Evolutionary conservation across 2,113 vertebrate genomes (phyloP), one percentile per base, ranked within the genome.

Genomic region (Tragelaphus buxtoni): DNA sequence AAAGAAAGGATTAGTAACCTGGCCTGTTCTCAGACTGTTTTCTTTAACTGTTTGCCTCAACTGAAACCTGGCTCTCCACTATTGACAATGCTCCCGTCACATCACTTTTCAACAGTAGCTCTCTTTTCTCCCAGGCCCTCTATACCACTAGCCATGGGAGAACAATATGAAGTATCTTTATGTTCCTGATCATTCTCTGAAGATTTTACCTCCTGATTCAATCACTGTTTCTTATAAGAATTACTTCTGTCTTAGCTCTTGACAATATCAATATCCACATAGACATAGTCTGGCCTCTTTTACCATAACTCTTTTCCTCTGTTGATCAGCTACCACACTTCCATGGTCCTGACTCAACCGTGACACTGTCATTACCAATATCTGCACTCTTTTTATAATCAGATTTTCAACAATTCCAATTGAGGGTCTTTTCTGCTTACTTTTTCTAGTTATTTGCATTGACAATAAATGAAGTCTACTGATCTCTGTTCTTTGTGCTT

Each of bases 31-130:
- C 11, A 49, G 16, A 22, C 28, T 39, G 26, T 28, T 81, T 55
- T 72, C 28, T 84, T 79, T 47, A 39, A 35, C 22, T 82, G 74
- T 42, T 80, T 90, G 56, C 9, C 80, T 35, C 83, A 45, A 47
- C 7, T 24, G 18, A n/a, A 92, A 76, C 22, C 26, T 22, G 49
- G 3, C 26, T 81, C 7, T 92, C 10, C 9, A 2, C 42, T 69
- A n/a, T 20, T 2, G 11, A 10, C 9, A 80, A 2, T 13, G 28
- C 0, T 49, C 88, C 28, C 5, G 1, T 2, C 39, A 7, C 1
- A 49, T 22, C 13, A 22, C 45, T n/a, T 11, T 20, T 0, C 17
- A 26, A 32, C 1, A 4, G 35, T 28, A 16, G 17, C 3, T 45
- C 30, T n/a, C 12, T 30, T 55, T 10, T 12, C 17, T 61, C 18